These are phyloP conservation scores for Odontamblyopus lacepedii DNA, from an alignment of 2,797 vertebrate species.

Conservation along the genomic window DNA sequence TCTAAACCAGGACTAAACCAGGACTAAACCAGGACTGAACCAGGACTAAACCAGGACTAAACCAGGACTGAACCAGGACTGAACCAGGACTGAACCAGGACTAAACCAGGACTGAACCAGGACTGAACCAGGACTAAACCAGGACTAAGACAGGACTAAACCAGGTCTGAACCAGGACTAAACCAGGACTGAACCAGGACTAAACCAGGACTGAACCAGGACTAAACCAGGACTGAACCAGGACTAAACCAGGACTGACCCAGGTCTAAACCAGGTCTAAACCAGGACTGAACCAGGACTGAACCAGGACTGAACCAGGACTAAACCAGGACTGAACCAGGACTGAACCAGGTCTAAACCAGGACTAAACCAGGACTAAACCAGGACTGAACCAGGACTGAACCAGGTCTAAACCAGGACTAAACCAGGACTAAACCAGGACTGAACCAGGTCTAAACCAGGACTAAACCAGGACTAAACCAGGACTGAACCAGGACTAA, in stretches of 20 bases:
- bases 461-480: background rate
- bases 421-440: background rate
- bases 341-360: slow-evolving; percentile 80
- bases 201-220: background rate
- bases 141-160: no score
- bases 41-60: no score
- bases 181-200: background rate
- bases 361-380: background rate
- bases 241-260: background rate
- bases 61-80: no score
- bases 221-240: background rate
- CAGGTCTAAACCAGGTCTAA: slow-evolving; percentile 88
- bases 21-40: no score
- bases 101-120: no score
- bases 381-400: background rate
- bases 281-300: background rate
- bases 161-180: no score
- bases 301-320: background rate
- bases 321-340: background rate
- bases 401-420: background rate
- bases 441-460: slow-evolving; percentile 83
- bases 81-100: no score
- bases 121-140: no score
- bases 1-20: no score
- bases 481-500: background rate